Conservation (phyloP, 2,113 vertebrate genomes). For the Sterrhoptilus dennistouni region DNA sequence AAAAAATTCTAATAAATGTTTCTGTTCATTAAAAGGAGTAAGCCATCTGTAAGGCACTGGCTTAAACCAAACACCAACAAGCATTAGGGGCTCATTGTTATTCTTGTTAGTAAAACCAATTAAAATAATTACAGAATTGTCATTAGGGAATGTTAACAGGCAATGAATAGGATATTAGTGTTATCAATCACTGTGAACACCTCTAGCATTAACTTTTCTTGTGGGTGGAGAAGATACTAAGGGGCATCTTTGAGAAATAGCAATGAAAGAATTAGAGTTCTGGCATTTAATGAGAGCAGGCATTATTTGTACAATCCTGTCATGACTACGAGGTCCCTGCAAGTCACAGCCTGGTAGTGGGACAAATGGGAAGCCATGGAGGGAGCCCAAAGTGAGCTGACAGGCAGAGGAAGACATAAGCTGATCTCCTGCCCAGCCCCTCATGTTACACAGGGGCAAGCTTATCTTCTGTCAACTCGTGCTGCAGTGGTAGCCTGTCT, state of each 20-base stretch:
- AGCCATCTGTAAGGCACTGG: not conserved
- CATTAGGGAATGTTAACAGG: not conserved
- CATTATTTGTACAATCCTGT: not conserved
- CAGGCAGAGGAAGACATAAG: not conserved
- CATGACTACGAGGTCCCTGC: accelerated
- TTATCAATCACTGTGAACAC: not conserved
- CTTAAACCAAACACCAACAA: slow-evolving; percentile 25
- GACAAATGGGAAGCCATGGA: not conserved
- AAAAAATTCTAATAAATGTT: not conserved
- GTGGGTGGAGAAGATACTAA: not conserved
- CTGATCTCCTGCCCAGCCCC: not conserved
- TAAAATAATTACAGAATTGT: slow-evolving; percentile 22
- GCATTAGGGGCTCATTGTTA: not conserved
- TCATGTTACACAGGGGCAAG: not conserved
- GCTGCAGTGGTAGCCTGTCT: not conserved
- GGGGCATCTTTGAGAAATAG: not conserved
- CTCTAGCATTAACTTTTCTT: not conserved
- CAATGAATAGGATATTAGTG: not conserved
- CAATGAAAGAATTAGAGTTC: not conserved
- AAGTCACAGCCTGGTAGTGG: not conserved
- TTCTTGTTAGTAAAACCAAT: slow-evolving; percentile 30
- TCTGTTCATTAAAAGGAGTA: not conserved
- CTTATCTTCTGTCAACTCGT: not conserved
- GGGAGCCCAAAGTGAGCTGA: not conserved
- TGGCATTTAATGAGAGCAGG: not conserved